These are phyloP conservation scores for Vulpes lagopus DNA, from an alignment of 2,113 vertebrate species.

Conservation along the genomic window DNA sequence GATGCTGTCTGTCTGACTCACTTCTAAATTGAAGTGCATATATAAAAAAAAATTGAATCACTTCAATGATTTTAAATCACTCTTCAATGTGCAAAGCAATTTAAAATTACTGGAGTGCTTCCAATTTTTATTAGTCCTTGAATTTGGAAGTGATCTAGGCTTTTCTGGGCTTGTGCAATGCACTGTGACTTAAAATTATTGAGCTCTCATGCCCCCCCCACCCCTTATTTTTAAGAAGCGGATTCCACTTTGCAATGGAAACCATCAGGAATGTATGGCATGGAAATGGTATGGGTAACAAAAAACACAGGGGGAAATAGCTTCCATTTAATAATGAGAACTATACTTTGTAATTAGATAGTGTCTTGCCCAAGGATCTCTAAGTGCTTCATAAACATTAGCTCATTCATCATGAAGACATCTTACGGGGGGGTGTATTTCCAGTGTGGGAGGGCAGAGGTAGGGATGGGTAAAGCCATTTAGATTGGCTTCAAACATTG, in stretches of 20 bases:
- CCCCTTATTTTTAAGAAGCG: constrained; percentile 59
- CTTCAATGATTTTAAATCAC: constrained; percentile 91
- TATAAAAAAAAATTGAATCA: constrained; percentile 89
- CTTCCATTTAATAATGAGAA: constrained; percentile 75
- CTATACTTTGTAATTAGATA: constrained; percentile 77
- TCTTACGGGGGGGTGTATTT: constrained; percentile 47
- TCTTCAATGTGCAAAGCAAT: constrained; percentile 90
- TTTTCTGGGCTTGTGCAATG: constrained; percentile 88
- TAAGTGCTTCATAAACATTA: constrained; percentile 79
- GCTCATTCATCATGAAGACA: constrained; percentile 81
- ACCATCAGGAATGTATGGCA: not conserved
- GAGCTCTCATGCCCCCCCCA: not conserved
- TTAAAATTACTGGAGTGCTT: constrained; percentile 91
- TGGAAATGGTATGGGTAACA: constrained; percentile 48
- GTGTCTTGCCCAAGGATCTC: constrained; percentile 70
- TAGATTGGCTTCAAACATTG: constrained; percentile 61
- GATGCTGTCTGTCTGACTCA: constrained; percentile 87
- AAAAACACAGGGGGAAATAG: constrained; percentile 61
- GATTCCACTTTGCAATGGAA: constrained; percentile 78
- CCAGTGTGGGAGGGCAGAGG: constrained; percentile 14
- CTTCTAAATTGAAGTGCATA: constrained; percentile 89
- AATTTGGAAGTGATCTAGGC: constrained; percentile 88
- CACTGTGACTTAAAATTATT: constrained; percentile 87
- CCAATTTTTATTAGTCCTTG: constrained; percentile 92
- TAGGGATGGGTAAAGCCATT: constrained; percentile 46